Percentiles rank a stretch among this genome's conserved stretches.
Evolutionary conservation across 2,888 invertebrate species (phyloP).

Genomic region (Griposia aprilina): DNA sequence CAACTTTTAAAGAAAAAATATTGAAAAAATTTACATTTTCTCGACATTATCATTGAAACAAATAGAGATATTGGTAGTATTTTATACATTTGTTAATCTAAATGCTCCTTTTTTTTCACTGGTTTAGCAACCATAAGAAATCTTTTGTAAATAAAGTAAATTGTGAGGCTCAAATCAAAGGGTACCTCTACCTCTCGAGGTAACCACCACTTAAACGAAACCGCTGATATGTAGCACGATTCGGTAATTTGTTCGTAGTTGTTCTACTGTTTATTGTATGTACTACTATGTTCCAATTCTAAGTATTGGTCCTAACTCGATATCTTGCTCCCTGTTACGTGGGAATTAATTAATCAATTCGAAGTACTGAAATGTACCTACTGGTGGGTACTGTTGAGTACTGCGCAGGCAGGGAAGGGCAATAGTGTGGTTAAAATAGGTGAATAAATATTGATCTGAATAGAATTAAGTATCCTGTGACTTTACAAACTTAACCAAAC

Average conservation of each 20-base stretch:
- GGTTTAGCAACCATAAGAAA: background rate
- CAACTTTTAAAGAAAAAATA: background rate
- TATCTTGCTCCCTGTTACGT: slow-evolving; percentile 3
- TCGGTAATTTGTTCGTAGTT: background rate
- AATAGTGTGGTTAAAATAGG: background rate
- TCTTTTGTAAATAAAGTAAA: background rate
- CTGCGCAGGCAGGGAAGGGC: background rate
- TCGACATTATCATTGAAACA: background rate
- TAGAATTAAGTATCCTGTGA: too few species aligned
- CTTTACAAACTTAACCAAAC: too few species aligned
- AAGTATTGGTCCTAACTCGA: slow-evolving; percentile 15
- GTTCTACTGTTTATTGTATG: background rate
- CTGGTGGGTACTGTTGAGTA: background rate
- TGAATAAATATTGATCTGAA: slow-evolving; percentile 15
- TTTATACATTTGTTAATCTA: background rate
- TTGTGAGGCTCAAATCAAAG: background rate
- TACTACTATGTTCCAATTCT: background rate
- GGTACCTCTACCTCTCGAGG: too few species aligned
- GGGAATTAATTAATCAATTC: slow-evolving; percentile 42
- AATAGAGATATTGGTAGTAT: background rate
- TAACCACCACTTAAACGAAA: background rate
- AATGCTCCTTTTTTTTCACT: background rate
- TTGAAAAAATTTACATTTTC: background rate
- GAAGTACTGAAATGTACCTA: background rate
- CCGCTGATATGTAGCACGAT: background rate